Base-by-base conservation (phyloP, 2,888 invertebrate species). In the Orthonychiurus folsomi region DNA sequence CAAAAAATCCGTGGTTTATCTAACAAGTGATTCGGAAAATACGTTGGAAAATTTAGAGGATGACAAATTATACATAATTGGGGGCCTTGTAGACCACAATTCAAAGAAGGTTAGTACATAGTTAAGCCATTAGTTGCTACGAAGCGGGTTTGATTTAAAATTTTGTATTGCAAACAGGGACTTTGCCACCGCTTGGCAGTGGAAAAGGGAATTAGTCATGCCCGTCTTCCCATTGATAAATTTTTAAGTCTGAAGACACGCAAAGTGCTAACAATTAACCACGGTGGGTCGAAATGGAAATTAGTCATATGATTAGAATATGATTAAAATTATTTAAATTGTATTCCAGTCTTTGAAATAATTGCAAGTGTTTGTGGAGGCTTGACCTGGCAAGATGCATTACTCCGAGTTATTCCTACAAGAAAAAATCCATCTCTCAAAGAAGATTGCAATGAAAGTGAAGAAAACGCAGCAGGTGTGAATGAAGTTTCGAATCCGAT, bases 51-150 rank as follows among this genome's bases (percentile, higher is more conserved):
- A 78, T 60, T 80, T 94, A 73, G 86, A 89, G 72, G 83, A 87
- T 24, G 82, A 86, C 66, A 87, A 87, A 75, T 83, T 86, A 55
- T 99, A 97, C 75, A 85, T 99, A 58, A 96, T 99, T 76, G 99
- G 99, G 50, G 99, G 96, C 26, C 80, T 99, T 54, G 94, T 99
- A 0, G 99, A 99, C 79, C 97, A 99, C 76, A 99, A 99, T 79
- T 84, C 87, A 72, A 88, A 94, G 72, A 97, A 96, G 82, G 89
- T 85, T 76, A 72, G 67, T 50, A 24, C 12, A 1, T 15, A n/a
- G 25, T 52, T 23, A 50, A 55, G 23, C 59, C 23, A 52, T 28
- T 59, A 3, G 54, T 76, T 72, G 71, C 57, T 64, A 50, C 21
- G 57, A 59, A 57, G 9, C 9, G 2, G 47, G 60, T 37, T 27